A percentile compares a stretch with the other conserved stretches of the same genome.
phyloP scores from a whole-genome alignment of 2,113 vertebrate genomes.

The Colius striatus region DNA sequence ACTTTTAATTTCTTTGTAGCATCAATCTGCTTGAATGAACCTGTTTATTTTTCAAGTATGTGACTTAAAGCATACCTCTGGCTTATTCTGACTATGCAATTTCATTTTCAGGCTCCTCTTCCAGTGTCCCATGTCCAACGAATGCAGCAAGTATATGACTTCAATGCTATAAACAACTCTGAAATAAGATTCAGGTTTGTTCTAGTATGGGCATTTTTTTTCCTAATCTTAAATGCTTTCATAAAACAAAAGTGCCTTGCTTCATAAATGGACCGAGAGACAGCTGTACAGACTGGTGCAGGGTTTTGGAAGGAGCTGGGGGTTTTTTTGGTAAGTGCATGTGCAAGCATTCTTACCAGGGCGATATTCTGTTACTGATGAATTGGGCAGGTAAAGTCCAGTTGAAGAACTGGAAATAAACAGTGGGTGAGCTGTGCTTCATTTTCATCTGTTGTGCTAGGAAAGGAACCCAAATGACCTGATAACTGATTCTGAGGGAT shows the following conservation, averaged over 20 bases:
- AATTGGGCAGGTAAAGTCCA: background rate
- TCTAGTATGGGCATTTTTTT: background rate
- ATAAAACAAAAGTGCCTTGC: background rate
- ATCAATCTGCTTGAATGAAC: background rate
- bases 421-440: background rate
- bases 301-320: background rate
- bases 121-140: slow-evolving; percentile 86
- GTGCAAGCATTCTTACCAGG: background rate
- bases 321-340: background rate
- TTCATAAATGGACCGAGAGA: background rate
- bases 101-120: slow-evolving; percentile 82
- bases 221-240: background rate
- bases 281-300: background rate
- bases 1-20: background rate
- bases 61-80: background rate
- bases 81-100: background rate
- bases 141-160: slow-evolving; percentile 92
- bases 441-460: background rate
- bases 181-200: slow-evolving; percentile 92
- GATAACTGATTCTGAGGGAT: background rate
- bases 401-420: background rate
- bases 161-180: slow-evolving; percentile 86
- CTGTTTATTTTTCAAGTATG: background rate
- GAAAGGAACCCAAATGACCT: background rate
- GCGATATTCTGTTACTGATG: background rate